Percentiles rank a stretch among this genome's conserved stretches.
These are phyloP conservation scores for Lanius ludovicianus DNA, from an alignment of 2,113 vertebrate species.

Conservation along the genomic window DNA sequence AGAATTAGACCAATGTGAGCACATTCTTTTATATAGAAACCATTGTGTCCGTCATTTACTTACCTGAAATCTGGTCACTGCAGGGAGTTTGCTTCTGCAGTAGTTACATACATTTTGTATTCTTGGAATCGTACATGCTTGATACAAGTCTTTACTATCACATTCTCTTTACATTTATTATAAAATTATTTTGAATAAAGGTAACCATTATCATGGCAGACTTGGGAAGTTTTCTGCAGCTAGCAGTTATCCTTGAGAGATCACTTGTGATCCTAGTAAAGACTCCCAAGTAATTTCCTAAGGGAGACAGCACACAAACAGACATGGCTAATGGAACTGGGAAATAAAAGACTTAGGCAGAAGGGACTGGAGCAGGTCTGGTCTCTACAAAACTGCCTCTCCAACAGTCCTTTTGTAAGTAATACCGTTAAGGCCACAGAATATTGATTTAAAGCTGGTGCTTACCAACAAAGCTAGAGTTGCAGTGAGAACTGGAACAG, in stretches of 20 bases:
- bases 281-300: background rate
- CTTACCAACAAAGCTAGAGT: background rate
- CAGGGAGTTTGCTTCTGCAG: background rate
- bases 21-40: background rate
- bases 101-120: background rate
- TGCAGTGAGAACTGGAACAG: background rate
- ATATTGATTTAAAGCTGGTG: background rate
- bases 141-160: background rate
- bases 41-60: background rate
- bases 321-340: background rate
- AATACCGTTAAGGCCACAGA: background rate
- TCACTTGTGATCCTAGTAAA: background rate
- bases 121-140: background rate
- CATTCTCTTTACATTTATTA: background rate
- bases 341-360: background rate
- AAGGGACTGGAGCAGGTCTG: fast-evolving
- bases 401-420: background rate
- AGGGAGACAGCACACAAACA: background rate
- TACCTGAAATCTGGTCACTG: background rate
- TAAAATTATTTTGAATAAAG: background rate
- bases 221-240: background rate
- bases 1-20: fast-evolving
- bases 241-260: background rate
- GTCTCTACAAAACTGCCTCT: background rate
- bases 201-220: background rate